Conservation (phyloP, 2,113 vertebrate genomes). For the Xenopus tropicalis region UCB_Xtro_10.0 CM004447.2:140514501-140515000, state of each 20-base stretch:
- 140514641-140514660: background rate
- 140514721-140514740: background rate
- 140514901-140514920: background rate
- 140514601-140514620: background rate
- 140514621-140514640: background rate
- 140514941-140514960: no score
- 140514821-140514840: background rate
- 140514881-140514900: background rate
- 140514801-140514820: background rate
- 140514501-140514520: no score
- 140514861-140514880: background rate
- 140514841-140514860: background rate
- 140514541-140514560: no score
- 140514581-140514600: background rate
- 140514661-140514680: conserved; percentile 10
- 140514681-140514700: conserved; percentile 41
- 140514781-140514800: conserved; percentile 11
- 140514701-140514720: conserved; percentile 29
- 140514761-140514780: conserved; percentile 6
- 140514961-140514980: no score
- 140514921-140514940: no score
- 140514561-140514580: background rate
- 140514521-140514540: no score
- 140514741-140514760: background rate
- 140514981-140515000: no score